A percentile compares a stretch with the other conserved stretches of the same genome.
Evolutionary conservation across 2,888 invertebrate species (phyloP).

Genomic region (Nemotelus nigrinus): DNA sequence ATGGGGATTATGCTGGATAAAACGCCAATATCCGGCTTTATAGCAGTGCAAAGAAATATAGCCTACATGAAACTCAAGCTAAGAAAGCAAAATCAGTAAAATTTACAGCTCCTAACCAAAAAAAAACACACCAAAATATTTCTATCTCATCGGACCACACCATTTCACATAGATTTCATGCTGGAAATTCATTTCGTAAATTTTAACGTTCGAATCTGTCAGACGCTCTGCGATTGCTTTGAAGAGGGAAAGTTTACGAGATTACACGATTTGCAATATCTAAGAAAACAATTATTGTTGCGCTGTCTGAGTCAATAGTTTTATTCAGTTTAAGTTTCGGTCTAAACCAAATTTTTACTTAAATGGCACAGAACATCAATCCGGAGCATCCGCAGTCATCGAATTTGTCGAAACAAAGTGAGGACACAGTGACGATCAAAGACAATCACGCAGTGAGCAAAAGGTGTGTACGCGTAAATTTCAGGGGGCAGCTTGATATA

Average conservation of each 20-base stretch:
- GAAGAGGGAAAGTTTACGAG: constrained; percentile 43
- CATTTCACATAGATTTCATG: constrained; percentile 16
- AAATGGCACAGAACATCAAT: constrained; percentile 89
- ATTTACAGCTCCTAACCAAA: too few species aligned
- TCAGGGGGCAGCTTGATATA: neutral
- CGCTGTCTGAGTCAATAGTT: neutral
- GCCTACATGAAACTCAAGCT: too few species aligned
- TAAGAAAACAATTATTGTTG: neutral
- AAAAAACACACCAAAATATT: too few species aligned
- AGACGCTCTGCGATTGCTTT: constrained; percentile 53
- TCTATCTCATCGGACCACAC: constrained; percentile 14
- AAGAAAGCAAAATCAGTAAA: too few species aligned
- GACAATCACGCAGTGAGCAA: constrained; percentile 92
- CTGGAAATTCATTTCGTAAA: constrained; percentile 50
- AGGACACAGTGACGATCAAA: constrained; percentile 78
- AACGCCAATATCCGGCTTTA: too few species aligned
- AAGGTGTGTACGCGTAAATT: constrained; percentile 70
- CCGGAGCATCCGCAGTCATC: constrained; percentile 80
- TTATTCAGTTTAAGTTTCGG: neutral
- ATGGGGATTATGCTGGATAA: too few species aligned
- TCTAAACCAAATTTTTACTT: neutral
- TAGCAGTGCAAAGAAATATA: too few species aligned
- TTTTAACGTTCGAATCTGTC: constrained; percentile 56
- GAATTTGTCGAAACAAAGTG: constrained; percentile 79
- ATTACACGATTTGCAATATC: constrained; percentile 8